Conservation (phyloP, 2,797 vertebrate species). For the Crypturellus tataupa region DNA sequence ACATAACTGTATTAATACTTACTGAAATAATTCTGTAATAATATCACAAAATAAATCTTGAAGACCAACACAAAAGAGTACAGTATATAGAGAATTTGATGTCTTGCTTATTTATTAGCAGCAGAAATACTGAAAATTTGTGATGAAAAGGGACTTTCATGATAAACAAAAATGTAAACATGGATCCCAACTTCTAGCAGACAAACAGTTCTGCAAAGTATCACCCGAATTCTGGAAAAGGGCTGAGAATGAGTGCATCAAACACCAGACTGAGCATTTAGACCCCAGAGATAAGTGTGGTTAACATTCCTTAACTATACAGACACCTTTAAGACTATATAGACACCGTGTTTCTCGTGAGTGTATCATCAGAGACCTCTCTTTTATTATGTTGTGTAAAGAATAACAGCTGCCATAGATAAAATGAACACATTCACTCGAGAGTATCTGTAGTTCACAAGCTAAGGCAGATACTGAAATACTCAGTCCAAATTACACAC, state of each 20-base stretch:
- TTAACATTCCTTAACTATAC: neutral
- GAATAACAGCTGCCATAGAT: neutral
- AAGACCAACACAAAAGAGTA: neutral
- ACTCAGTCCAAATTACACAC: neutral
- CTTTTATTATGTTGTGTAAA: neutral
- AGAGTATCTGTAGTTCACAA: neutral
- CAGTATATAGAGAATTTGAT: neutral
- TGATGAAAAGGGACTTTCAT: neutral
- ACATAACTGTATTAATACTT: neutral
- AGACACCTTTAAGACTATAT: neutral
- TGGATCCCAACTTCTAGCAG: neutral
- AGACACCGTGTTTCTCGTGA: neutral
- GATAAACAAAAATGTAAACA: neutral
- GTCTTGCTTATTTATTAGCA: neutral
- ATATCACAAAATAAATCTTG: neutral
- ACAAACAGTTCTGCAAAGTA: neutral
- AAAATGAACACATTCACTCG: neutral
- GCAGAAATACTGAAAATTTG: neutral
- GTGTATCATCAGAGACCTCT: neutral
- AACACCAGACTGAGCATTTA: neutral
- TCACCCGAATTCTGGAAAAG: neutral
- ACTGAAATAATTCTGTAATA: neutral
- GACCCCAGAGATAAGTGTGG: neutral
- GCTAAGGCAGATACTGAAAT: neutral
- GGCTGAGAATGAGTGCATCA: neutral